A percentile compares a stretch with the other conserved stretches of the same genome.
Conservation (phyloP, 64 coral and sea anemone species). For the Actinia equina region DNA sequence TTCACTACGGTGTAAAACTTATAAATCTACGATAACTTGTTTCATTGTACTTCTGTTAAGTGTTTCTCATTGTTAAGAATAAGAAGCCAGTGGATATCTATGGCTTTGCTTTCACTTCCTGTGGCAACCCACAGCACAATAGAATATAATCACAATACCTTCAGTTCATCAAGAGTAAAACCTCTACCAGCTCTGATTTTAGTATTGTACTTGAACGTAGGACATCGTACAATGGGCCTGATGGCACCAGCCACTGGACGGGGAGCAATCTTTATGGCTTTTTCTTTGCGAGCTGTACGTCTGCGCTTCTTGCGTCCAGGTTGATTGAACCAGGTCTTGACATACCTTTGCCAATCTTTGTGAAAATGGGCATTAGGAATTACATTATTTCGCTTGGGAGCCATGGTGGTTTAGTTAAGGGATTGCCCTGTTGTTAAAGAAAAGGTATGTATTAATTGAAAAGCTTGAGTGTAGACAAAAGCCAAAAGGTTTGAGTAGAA, state of each 20-base stretch:
- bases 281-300: slow-evolving; percentile 62
- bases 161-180: slow-evolving; percentile 93
- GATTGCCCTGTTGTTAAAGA: not conserved
- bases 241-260: slow-evolving; percentile 82
- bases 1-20: too few relatives aligned
- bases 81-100: too few relatives aligned
- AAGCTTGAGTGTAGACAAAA: too few relatives aligned
- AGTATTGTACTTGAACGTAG: slow-evolving; percentile 97
- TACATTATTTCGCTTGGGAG: slow-evolving; percentile 95
- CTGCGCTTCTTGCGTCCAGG: slow-evolving; percentile 91
- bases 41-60: too few relatives aligned
- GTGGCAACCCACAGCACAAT: too few relatives aligned
- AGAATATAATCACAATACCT: slow-evolving; percentile 45
- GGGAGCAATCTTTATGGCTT: slow-evolving; percentile 80
- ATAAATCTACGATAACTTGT: too few relatives aligned
- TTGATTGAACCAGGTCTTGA: slow-evolving; percentile 98
- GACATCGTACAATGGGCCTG: slow-evolving; percentile 90
- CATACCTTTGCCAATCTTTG: slow-evolving; percentile 98
- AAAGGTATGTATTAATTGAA: too few relatives aligned
- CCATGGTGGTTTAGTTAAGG: slow-evolving; percentile 80
- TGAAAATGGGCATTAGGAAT: slow-evolving; percentile 95
- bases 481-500: too few relatives aligned
- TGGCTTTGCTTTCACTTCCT: too few relatives aligned
- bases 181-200: slow-evolving; percentile 95
- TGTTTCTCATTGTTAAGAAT: too few relatives aligned